phyloP scores from a whole-genome alignment of 2,888 invertebrate genomes.

The Lepidocyrtoides sp. region DNA sequence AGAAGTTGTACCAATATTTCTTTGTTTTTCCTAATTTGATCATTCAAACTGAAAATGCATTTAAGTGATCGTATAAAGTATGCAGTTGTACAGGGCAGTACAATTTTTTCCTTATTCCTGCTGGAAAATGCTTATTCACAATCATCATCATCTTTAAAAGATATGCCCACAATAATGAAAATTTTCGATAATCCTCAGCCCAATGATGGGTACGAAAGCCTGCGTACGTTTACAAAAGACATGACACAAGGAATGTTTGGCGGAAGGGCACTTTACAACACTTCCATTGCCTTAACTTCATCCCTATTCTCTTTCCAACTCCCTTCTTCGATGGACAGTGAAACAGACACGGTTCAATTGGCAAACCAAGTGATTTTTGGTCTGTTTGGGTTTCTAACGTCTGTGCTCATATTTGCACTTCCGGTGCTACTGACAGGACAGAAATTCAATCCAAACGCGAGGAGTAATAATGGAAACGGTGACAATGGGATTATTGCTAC shows the following conservation, averaged over 20 bases:
- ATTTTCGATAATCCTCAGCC: constrained; percentile 67
- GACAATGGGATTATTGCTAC: constrained; percentile 51
- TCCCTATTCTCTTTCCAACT: constrained; percentile 68
- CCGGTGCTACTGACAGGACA: constrained; percentile 76
- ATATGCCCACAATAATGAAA: constrained; percentile 59
- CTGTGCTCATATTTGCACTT: constrained; percentile 67
- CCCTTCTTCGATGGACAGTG: constrained; percentile 42
- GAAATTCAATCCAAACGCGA: constrained; percentile 61
- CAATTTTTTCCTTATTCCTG: background rate
- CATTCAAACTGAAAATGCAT: background rate
- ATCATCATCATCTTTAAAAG: background rate
- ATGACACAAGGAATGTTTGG: constrained; percentile 57
- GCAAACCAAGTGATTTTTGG: constrained; percentile 83
- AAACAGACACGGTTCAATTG: constrained; percentile 72
- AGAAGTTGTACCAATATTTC: no score
- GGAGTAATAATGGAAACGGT: constrained; percentile 48
- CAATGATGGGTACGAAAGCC: constrained; percentile 76
- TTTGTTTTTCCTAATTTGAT: no score
- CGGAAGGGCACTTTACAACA: constrained; percentile 64
- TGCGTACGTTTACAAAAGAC: constrained; percentile 57
- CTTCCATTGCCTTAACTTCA: constrained; percentile 78
- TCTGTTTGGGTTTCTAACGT: constrained; percentile 71
- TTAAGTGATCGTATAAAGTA: background rate
- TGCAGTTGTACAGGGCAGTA: background rate
- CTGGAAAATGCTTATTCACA: background rate